Conservation (phyloP, 2,797 vertebrate genomes). For the Gymnothorax javanicus region DNA sequence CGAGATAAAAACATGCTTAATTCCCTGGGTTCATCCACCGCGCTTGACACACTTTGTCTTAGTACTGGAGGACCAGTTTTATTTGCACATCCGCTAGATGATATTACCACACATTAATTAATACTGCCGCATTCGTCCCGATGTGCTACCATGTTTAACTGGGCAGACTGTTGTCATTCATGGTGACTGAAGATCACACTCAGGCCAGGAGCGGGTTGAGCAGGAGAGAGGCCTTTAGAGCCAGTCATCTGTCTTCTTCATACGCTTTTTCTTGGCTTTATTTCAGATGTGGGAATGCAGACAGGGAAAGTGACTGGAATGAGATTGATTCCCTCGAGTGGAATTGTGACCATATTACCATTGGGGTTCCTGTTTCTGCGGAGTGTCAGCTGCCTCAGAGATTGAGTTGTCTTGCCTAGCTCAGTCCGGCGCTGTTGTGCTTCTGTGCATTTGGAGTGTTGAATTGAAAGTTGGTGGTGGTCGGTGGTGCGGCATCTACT, state of each 20-base stretch:
- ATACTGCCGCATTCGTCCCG: not conserved
- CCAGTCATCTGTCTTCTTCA: too few relatives aligned
- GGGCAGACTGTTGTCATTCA: constrained; percentile 37
- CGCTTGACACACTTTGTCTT: too few relatives aligned
- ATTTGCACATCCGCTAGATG: not conserved
- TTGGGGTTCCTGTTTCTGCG: too few relatives aligned
- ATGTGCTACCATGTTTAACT: not conserved
- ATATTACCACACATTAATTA: not conserved
- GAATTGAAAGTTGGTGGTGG: constrained; percentile 41
- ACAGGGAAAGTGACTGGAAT: too few relatives aligned
- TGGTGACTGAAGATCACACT: constrained; percentile 50
- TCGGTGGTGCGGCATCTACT: constrained; percentile 36
- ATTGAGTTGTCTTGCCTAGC: constrained; percentile 40
- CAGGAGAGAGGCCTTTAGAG: not conserved
- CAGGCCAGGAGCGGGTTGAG: constrained; percentile 26
- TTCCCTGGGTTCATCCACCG: not conserved
- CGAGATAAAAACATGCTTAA: not conserved
- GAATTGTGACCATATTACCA: too few relatives aligned
- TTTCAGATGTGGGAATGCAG: too few relatives aligned
- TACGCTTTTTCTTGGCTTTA: too few relatives aligned
- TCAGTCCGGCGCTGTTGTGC: constrained; percentile 52
- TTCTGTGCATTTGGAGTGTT: constrained; percentile 51
- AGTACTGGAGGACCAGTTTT: not conserved
- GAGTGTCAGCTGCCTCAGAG: too few relatives aligned
- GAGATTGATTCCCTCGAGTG: too few relatives aligned